phyloP scores from a whole-genome alignment of 2,888 invertebrate species.

The Globia sparganii region DNA sequence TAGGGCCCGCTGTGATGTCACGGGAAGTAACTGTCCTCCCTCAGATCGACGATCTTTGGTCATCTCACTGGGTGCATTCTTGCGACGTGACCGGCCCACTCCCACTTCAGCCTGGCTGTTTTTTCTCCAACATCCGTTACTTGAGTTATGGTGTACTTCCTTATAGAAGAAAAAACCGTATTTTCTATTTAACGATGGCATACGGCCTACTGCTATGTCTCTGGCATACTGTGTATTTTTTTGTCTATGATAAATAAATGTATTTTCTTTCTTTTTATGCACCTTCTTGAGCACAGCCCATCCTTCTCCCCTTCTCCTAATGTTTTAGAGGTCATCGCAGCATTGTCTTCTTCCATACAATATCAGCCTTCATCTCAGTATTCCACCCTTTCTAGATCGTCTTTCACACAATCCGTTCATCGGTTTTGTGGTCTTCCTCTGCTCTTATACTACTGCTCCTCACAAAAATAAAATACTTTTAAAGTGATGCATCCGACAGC shows the following conservation, averaged over 20 bases:
- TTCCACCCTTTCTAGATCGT: neutral
- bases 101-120: neutral
- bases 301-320: neutral
- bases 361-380: neutral
- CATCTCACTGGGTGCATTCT: neutral
- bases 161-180: neutral
- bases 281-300: neutral
- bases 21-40: neutral
- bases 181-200: neutral
- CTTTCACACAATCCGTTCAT: neutral
- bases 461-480: neutral
- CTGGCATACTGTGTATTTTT: too few species aligned
- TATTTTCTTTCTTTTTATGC: too few species aligned
- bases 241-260: too few species aligned
- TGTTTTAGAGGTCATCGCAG: neutral
- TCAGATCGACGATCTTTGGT: neutral
- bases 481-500: neutral
- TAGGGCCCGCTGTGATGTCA: too few species aligned
- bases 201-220: too few species aligned
- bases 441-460: accelerated
- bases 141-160: neutral
- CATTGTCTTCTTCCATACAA: neutral
- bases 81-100: neutral
- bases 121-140: neutral
- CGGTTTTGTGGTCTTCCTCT: neutral